A percentile compares a stretch with the other conserved stretches of the same genome.
phyloP scores from a whole-genome alignment of 2,797 vertebrate genomes.

The Lerista edwardsae region DNA sequence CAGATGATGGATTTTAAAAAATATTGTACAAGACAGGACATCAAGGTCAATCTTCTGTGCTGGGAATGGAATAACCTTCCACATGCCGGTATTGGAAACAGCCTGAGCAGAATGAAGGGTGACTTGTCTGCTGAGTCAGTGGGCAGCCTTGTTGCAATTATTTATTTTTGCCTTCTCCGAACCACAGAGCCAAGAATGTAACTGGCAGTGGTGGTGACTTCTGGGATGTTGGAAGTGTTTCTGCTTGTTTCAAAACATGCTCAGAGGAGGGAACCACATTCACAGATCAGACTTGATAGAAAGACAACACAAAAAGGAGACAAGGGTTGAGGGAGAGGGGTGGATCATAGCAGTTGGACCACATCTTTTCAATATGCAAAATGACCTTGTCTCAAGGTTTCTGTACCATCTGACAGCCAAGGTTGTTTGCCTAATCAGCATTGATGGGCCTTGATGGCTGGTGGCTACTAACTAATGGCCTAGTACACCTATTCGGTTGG shows the following conservation, averaged over 20 bases:
- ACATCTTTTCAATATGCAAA: background rate
- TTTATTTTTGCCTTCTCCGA: background rate
- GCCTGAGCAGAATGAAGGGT: constrained; percentile 20
- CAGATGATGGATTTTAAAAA: constrained; percentile 83
- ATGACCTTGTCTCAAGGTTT: background rate
- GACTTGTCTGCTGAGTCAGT: constrained; percentile 4
- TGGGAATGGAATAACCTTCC: constrained; percentile 58
- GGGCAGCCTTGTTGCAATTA: background rate
- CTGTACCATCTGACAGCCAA: accelerated
- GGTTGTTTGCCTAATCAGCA: background rate
- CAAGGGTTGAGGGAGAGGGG: constrained; percentile 6
- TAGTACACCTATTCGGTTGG: background rate
- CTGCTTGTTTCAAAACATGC: constrained; percentile 1
- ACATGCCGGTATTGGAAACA: constrained; percentile 2
- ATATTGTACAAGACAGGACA: constrained; percentile 79
- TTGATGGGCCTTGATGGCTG: too few relatives aligned
- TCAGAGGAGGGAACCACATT: too few relatives aligned
- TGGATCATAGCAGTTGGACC: background rate
- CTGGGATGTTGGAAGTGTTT: background rate
- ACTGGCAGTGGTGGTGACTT: background rate
- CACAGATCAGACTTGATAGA: background rate
- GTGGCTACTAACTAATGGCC: background rate
- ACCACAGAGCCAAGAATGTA: constrained; percentile 28
- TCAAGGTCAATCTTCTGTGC: constrained; percentile 73
- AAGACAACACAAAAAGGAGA: constrained; percentile 25